Evolutionary conservation across 2,888 invertebrate genomes (phyloP).

Genomic region (Drosophila atroscutellata): DNA sequence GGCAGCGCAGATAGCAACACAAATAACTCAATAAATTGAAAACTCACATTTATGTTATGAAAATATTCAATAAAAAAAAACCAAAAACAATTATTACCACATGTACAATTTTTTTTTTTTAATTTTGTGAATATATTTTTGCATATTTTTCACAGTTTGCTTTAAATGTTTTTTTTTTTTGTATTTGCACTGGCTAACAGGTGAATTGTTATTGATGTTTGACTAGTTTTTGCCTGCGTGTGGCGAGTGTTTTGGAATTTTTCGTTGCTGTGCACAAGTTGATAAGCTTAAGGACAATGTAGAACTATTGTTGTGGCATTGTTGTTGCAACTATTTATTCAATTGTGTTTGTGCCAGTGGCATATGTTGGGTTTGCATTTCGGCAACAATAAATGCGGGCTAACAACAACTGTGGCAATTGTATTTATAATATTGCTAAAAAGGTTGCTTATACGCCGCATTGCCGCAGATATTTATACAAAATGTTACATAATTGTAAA

Average conservation of each 20-base stretch:
- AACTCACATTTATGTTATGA: slow-evolving; percentile 18
- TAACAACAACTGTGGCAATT: slow-evolving; percentile 34
- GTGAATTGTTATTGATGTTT: slow-evolving; percentile 59
- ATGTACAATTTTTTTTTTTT: not conserved
- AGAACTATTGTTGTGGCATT: slow-evolving; percentile 67
- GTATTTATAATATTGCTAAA: not conserved
- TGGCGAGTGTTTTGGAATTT: slow-evolving; percentile 47
- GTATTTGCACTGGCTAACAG: slow-evolving; percentile 49
- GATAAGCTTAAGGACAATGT: slow-evolving; percentile 78
- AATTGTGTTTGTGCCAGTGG: slow-evolving; percentile 73
- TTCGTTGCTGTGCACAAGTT: slow-evolving; percentile 66
- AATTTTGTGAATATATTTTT: slow-evolving; percentile 10
- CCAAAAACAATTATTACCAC: slow-evolving; percentile 13
- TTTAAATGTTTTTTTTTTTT: slow-evolving; percentile 15
- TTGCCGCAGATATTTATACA: slow-evolving; percentile 8
- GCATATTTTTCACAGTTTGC: slow-evolving; percentile 25
- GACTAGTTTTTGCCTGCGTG: slow-evolving; percentile 45
- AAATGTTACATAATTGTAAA: slow-evolving; percentile 10
- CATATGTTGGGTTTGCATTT: slow-evolving; percentile 67
- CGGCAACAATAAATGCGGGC: slow-evolving; percentile 53
- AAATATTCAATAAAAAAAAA: slow-evolving; percentile 26
- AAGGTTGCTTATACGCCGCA: slow-evolving; percentile 37
- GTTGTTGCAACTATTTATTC: slow-evolving; percentile 57
- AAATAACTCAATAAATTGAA: slow-evolving; percentile 34
- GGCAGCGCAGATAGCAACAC: slow-evolving; percentile 13